Evolutionary conservation across 2,888 invertebrate genomes (phyloP).

Genomic region (Stenodera caucasica): DNA sequence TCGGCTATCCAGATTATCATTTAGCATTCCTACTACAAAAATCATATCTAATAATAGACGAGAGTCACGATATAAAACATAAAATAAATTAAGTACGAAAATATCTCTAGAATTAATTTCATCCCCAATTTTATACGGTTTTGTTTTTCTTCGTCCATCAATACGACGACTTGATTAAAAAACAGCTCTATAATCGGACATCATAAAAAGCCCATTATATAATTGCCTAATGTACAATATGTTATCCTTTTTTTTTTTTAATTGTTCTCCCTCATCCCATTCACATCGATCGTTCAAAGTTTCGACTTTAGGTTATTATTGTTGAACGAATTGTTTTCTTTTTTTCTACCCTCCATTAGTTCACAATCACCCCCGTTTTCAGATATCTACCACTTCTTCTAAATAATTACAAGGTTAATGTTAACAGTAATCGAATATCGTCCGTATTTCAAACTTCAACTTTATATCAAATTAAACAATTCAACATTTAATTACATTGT

Average conservation of each 20-base stretch:
- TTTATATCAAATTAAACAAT: constrained; percentile 27
- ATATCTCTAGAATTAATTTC: too few species aligned
- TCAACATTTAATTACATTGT: constrained; percentile 26
- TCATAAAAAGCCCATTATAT: not conserved
- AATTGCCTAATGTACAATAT: not conserved
- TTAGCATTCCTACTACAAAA: too few species aligned
- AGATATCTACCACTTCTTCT: not conserved
- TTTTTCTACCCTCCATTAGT: too few species aligned
- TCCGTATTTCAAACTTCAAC: constrained; percentile 16
- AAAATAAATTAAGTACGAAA: too few species aligned
- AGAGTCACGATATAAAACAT: constrained; percentile 34
- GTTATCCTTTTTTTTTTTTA: not conserved
- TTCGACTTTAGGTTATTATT: constrained; percentile 1
- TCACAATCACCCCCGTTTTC: too few species aligned
- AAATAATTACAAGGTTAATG: constrained; percentile 1
- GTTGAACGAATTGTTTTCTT: constrained; percentile 1
- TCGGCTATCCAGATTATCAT: too few species aligned
- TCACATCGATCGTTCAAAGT: not conserved
- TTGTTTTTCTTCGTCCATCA: too few species aligned
- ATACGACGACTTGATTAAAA: too few species aligned
- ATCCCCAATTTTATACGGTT: too few species aligned
- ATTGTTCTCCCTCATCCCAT: too few species aligned
- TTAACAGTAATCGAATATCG: not conserved
- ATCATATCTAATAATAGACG: constrained; percentile 25
- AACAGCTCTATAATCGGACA: too few species aligned